Base-by-base conservation (phyloP, 2,888 invertebrate species). In the Eutolmus rufibarbis region DNA sequence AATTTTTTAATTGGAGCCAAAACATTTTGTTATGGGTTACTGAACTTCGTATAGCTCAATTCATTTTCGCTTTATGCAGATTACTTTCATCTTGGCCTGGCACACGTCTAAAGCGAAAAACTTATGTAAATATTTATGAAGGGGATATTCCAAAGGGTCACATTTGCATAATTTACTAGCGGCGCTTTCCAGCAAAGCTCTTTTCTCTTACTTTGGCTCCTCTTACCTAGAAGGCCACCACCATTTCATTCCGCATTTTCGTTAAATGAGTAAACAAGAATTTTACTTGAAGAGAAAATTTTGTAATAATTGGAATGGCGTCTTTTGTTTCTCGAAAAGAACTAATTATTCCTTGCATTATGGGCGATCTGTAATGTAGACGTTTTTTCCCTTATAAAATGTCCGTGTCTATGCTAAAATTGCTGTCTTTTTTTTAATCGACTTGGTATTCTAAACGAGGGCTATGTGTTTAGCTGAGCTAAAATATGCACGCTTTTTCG, bases 91-190 rank as follows among this genome's bases (percentile, higher is more conserved):
- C 66, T 82, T 57, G 51, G 51, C 82, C 66, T 82, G 14, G 56
- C 66, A 82, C 57, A 82, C 40, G 28, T 66, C 66, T 31, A 66
- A 51, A 56, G 57, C 23, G 56, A 51, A 57, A 82, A 82, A 82
- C 57, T 56, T 82, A 82, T 82, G 82, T 66, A 82, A 82, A 82
- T 82, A 82, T 82, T 82, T 82, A 82, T 82, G 82, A 82, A 82
- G 82, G 79, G 82, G 82, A 57, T 82, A 82, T 82, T 82, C 66
- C 66, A 82, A 82, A 82, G 82, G 57, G 82, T 82, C 82, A 66
- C 66, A 82, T 82, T 82, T 57, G 37, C 82, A 82, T 66, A 82
- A 82, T 82, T 82, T 57, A 82, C 57, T 57, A 57, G 51, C 14
- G 66, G 79, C 31, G 51, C 79, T 66, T 82, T 57, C 37, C 66